These are phyloP conservation scores for Contarinia nasturtii DNA, from an alignment of 1,140 invertebrate species.

Conservation along the genomic window DNA sequence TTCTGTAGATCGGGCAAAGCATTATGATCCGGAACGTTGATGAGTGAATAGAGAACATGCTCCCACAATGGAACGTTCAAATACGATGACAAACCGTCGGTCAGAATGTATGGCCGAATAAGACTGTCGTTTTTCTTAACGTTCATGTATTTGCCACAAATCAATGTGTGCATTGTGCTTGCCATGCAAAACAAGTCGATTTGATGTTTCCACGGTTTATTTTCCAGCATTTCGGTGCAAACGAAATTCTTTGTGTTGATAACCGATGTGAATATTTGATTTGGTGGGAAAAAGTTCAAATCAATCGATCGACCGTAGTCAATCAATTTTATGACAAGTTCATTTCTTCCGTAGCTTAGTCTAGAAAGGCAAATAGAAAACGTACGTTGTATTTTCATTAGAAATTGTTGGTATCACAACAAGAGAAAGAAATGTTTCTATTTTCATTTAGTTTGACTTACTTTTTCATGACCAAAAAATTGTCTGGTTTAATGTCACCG, in stretches of 20 bases:
- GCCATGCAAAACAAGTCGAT: constrained; percentile 77
- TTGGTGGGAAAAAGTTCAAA: constrained; percentile 61
- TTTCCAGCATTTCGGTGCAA: constrained; percentile 73
- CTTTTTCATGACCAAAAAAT: constrained; percentile 69
- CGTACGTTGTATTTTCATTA: not conserved
- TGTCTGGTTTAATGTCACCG: constrained; percentile 94
- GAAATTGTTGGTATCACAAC: too few relatives aligned
- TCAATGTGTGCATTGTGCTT: constrained; percentile 63
- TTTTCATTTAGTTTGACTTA: constrained; percentile 28
- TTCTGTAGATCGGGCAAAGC: too few relatives aligned
- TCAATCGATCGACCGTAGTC: constrained; percentile 81
- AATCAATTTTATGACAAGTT: constrained; percentile 43
- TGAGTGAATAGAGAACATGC: too few relatives aligned
- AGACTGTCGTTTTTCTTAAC: constrained; percentile 27
- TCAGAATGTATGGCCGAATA: constrained; percentile 13
- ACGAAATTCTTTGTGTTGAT: constrained; percentile 49
- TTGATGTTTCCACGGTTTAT: constrained; percentile 81
- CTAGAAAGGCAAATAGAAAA: not conserved
- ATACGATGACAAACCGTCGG: too few relatives aligned
- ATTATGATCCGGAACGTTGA: too few relatives aligned
- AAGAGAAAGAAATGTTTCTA: too few relatives aligned
- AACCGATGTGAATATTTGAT: constrained; percentile 54
- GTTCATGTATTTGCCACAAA: constrained; percentile 79
- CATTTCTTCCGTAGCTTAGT: not conserved
- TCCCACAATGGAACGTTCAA: too few relatives aligned